Percentiles rank a stretch among this genome's conserved stretches.
phyloP scores from a whole-genome alignment of 2,888 invertebrate species.

The Temnothorax rugatulus region DNA sequence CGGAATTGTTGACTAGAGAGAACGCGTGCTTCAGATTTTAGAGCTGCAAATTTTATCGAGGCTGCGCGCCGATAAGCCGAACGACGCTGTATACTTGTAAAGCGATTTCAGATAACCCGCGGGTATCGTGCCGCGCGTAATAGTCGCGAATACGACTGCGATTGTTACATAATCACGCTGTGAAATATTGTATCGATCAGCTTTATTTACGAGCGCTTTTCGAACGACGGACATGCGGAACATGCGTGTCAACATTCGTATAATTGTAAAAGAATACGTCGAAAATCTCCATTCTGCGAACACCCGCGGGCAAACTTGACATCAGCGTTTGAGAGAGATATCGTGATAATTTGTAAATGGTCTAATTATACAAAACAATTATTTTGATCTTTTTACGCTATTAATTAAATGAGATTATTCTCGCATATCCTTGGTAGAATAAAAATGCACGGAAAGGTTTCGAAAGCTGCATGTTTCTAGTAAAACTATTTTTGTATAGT shows the following conservation, averaged over 20 bases:
- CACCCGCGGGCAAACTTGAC: background rate
- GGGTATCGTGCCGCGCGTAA: conserved; percentile 42
- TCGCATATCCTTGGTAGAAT: background rate
- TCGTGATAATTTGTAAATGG: background rate
- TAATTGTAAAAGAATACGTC: conserved; percentile 28
- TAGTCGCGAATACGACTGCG: conserved; percentile 44
- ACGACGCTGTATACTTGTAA: conserved; percentile 49
- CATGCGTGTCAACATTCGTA: conserved; percentile 53
- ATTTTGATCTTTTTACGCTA: background rate
- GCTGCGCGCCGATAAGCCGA: conserved; percentile 35
- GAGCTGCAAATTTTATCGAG: conserved; percentile 47
- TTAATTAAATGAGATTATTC: conserved; percentile 4
- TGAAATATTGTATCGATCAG: conserved; percentile 47
- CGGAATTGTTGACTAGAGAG: conserved; percentile 38
- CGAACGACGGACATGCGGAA: background rate
- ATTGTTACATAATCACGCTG: conserved; percentile 49
- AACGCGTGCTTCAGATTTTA: conserved; percentile 39
- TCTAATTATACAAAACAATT: background rate
- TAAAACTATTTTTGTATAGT: background rate
- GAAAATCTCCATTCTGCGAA: background rate
- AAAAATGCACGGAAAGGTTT: background rate
- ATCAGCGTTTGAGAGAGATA: background rate
- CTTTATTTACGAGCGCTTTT: conserved; percentile 47
- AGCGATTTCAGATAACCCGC: conserved; percentile 53
- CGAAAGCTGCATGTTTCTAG: background rate